Evolutionary conservation across 2,888 invertebrate genomes (phyloP).

Genomic region (Monopis laevigella): DNA sequence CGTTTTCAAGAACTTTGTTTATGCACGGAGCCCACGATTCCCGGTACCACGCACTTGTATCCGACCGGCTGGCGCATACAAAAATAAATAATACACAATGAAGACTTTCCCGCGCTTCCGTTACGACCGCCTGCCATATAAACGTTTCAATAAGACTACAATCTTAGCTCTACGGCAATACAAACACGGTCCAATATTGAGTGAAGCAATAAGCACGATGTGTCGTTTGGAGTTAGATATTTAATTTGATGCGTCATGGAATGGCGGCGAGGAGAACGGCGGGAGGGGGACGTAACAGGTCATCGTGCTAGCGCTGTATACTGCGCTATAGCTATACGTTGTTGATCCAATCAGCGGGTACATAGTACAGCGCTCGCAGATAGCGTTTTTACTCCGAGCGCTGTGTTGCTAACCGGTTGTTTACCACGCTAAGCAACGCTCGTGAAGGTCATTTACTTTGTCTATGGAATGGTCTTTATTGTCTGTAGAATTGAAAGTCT

Average conservation of each 20-base stretch:
- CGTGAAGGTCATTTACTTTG: slow-evolving; percentile 1
- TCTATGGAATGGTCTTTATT: no score
- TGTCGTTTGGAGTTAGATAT: no score
- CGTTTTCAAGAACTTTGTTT: no score
- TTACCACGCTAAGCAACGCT: no score
- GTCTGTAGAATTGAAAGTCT: no score
- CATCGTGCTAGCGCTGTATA: slow-evolving; percentile 26
- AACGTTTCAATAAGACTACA: no score
- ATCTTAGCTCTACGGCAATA: no score
- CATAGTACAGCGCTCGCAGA: not conserved
- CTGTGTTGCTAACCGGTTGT: slow-evolving; percentile 3
- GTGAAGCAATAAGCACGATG: no score
- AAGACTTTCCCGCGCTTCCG: not conserved
- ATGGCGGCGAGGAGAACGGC: slow-evolving; percentile 13
- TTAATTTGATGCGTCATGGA: not conserved
- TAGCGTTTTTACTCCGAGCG: not conserved
- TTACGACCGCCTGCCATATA: no score
- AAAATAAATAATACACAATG: not conserved
- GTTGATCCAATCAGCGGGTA: slow-evolving; percentile 5
- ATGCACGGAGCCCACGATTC: no score
- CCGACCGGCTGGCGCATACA: not conserved
- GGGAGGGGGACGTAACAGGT: slow-evolving; percentile 23
- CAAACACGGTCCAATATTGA: no score
- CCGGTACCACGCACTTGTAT: no score
- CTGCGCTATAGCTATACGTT: slow-evolving; percentile 16